These are phyloP conservation scores for Pherbina coryleti DNA, from an alignment of 2,888 invertebrate genomes.

Conservation along the genomic window DNA sequence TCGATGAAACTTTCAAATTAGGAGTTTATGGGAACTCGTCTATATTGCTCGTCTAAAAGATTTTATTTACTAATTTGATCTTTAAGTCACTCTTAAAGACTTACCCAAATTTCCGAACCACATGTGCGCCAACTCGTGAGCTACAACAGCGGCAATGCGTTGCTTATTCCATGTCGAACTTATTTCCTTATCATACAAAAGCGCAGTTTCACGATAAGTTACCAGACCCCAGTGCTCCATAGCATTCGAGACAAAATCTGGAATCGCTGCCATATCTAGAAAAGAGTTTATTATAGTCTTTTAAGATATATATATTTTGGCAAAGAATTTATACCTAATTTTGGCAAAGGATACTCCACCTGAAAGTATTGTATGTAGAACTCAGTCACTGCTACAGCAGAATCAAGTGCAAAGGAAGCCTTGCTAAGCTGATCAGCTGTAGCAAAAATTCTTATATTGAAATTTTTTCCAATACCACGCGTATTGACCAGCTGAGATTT, in stretches of 20 bases:
- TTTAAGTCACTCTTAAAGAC: too few relatives aligned
- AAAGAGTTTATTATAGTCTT: too few relatives aligned
- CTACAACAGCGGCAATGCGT: slow-evolving; percentile 82
- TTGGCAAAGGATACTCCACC: slow-evolving; percentile 88
- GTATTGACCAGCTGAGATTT: slow-evolving; percentile 71
- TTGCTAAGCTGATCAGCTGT: slow-evolving; percentile 81
- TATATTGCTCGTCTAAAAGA: too few relatives aligned
- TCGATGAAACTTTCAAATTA: too few relatives aligned
- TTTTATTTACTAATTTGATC: too few relatives aligned
- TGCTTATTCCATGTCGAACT: slow-evolving; percentile 84
- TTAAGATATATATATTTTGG: too few relatives aligned
- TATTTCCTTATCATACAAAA: slow-evolving; percentile 80
- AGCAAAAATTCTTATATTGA: slow-evolving; percentile 80
- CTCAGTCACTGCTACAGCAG: slow-evolving; percentile 80
- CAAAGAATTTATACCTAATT: slow-evolving; percentile 89
- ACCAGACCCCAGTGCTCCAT: slow-evolving; percentile 97
- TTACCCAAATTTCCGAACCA: slow-evolving; percentile 90
- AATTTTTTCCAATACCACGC: slow-evolving; percentile 72
- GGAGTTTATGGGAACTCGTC: too few relatives aligned
- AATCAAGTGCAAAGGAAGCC: slow-evolving; percentile 79
- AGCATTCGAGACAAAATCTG: slow-evolving; percentile 75
- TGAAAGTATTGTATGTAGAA: slow-evolving; percentile 87
- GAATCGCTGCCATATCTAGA: slow-evolving; percentile 66
- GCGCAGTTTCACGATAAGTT: slow-evolving; percentile 87
- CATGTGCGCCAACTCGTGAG: slow-evolving; percentile 95